phyloP scores from a whole-genome alignment of 2,888 invertebrate genomes.

The Lithosia quadra region DNA sequence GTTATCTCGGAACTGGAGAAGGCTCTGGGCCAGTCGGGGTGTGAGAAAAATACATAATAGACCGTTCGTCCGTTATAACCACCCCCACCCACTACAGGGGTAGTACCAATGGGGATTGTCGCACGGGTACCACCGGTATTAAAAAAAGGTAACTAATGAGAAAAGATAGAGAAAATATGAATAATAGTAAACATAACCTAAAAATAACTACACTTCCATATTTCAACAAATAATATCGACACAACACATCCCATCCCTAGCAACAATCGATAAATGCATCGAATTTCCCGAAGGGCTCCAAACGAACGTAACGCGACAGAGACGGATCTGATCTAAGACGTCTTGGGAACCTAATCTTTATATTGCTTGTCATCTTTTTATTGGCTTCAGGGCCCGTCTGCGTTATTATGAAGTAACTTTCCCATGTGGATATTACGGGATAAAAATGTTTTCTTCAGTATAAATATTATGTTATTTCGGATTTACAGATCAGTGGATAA shows the following conservation, averaged over 20 bases:
- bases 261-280: constrained; percentile 63
- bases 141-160: too few relatives aligned
- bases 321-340: constrained; percentile 62
- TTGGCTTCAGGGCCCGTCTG: constrained; percentile 18
- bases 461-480: not conserved
- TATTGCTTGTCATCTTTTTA: constrained; percentile 45
- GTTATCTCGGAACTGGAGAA: too few relatives aligned
- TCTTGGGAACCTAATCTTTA: constrained; percentile 46
- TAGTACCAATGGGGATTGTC: too few relatives aligned
- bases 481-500: not conserved
- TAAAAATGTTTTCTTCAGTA: not conserved
- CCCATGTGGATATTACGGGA: not conserved
- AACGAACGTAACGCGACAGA: constrained; percentile 57
- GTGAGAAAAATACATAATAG: too few relatives aligned
- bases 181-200: too few relatives aligned
- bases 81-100: too few relatives aligned
- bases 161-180: too few relatives aligned
- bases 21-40: too few relatives aligned
- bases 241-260: constrained; percentile 16
- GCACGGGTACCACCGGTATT: too few relatives aligned
- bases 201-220: not conserved
- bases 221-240: constrained; percentile 13
- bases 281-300: constrained; percentile 70
- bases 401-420: not conserved
- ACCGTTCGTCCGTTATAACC: too few relatives aligned